Evolutionary conservation across 2,888 invertebrate species (phyloP).

Genomic region (Melieria crassipennis): DNA sequence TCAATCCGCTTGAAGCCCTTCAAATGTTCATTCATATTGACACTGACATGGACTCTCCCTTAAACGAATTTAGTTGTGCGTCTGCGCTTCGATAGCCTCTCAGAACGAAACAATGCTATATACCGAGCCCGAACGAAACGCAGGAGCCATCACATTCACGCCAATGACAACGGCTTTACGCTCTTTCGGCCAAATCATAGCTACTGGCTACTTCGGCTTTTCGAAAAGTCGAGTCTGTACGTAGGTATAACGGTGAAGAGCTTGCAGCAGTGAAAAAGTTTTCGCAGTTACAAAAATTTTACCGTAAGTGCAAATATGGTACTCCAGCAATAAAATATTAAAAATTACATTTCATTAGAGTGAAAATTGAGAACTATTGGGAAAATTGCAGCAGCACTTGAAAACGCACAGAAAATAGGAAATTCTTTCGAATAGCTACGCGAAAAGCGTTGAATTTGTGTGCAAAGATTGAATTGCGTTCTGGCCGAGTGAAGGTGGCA

Average conservation of each 20-base stretch:
- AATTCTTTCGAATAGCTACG: neutral
- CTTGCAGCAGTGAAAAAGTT: conserved; percentile 49
- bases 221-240: conserved; percentile 14
- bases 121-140: no score
- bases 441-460: neutral
- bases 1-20: no score
- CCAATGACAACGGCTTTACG: no score
- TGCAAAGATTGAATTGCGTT: neutral
- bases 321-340: conserved; percentile 38
- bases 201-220: neutral
- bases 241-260: conserved; percentile 12
- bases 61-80: no score
- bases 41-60: no score
- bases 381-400: neutral
- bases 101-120: no score
- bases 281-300: conserved; percentile 60
- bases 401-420: conserved; percentile 11
- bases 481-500: neutral
- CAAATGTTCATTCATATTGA: no score
- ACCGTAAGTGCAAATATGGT: conserved; percentile 60
- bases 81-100: no score
- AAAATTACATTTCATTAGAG: conserved; percentile 3
- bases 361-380: neutral
- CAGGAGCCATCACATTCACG: no score
- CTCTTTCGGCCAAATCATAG: no score